Evolutionary conservation across 2,888 invertebrate species (phyloP).

Genomic region (Noctua fimbriata): DNA sequence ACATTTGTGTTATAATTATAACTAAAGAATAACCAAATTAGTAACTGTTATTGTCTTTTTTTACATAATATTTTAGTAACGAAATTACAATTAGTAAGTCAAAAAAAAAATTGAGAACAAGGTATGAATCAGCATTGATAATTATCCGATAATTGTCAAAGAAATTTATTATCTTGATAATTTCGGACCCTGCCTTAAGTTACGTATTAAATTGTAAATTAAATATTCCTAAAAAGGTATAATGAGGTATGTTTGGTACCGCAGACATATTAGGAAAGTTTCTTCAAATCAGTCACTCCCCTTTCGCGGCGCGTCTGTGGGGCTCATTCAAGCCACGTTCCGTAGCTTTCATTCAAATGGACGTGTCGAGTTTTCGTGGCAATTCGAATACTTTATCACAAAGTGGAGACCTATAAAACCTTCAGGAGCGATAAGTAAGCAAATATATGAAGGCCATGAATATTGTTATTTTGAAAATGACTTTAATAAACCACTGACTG

Average conservation of each 20-base stretch:
- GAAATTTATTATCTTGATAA: neutral
- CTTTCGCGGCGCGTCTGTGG: slow-evolving; percentile 40
- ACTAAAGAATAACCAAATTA: neutral
- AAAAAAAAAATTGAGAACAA: neutral
- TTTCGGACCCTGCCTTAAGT: neutral
- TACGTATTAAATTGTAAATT: neutral
- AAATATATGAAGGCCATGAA: slow-evolving; percentile 49
- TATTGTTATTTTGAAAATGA: slow-evolving; percentile 28
- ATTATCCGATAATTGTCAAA: neutral
- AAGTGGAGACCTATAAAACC: slow-evolving; percentile 70
- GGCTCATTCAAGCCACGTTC: slow-evolving; percentile 75
- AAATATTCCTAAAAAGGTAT: slow-evolving; percentile 26
- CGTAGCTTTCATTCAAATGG: slow-evolving; percentile 77
- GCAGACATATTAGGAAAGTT: slow-evolving; percentile 58
- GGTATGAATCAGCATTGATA: neutral
- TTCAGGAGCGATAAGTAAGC: slow-evolving; percentile 62
- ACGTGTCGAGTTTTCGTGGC: slow-evolving; percentile 73
- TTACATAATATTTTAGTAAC: neutral
- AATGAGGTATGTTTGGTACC: slow-evolving; percentile 42
- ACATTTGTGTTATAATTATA: neutral
- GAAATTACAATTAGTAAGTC: neutral
- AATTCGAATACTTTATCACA: slow-evolving; percentile 76
- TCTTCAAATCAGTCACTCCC: slow-evolving; percentile 69
- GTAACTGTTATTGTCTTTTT: neutral
- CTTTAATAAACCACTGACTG: slow-evolving; percentile 11